Evolutionary conservation across 1,140 invertebrate genomes (phyloP).

Genomic region (Thalassaphorura encarpata): DNA sequence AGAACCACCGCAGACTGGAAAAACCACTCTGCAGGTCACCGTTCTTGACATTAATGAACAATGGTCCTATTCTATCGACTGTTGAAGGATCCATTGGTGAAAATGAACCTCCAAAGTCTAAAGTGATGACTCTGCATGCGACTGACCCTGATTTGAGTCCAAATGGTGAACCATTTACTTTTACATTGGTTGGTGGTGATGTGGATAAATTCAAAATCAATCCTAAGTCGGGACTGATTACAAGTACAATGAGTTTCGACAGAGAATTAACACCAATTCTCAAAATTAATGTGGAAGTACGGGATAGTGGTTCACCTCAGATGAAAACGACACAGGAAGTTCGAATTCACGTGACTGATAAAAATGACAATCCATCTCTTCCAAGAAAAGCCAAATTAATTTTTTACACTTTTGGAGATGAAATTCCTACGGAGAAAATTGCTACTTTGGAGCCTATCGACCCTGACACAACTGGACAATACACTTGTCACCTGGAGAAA

Average conservation of each 20-base stretch:
- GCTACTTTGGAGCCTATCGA: conserved; percentile 86
- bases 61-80: conserved; percentile 70
- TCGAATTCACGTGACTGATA: conserved; percentile 67
- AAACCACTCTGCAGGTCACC: conserved; percentile 62
- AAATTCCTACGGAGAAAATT: conserved; percentile 52
- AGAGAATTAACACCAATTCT: conserved; percentile 68
- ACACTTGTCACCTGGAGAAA: conserved; percentile 65
- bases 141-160: conserved; percentile 82
- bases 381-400: conserved; percentile 69
- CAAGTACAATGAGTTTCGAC: conserved; percentile 66
- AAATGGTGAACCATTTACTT: conserved; percentile 82
- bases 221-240: conserved; percentile 64
- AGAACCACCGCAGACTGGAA: conserved; percentile 74
- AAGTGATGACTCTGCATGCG: conserved; percentile 71
- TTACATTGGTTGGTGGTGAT: conserved; percentile 65
- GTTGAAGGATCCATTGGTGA: conserved; percentile 68
- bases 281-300: conserved; percentile 62
- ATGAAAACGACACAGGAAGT: conserved; percentile 68
- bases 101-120: conserved; percentile 74
- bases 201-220: conserved; percentile 65
- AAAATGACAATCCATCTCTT: conserved; percentile 83
- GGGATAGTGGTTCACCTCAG: conserved; percentile 74
- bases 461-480: conserved; percentile 73
- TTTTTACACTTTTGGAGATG: conserved; percentile 64
- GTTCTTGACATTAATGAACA: conserved; percentile 83